Conservation (phyloP, 2,113 vertebrate species). For the Marmota monax region DNA sequence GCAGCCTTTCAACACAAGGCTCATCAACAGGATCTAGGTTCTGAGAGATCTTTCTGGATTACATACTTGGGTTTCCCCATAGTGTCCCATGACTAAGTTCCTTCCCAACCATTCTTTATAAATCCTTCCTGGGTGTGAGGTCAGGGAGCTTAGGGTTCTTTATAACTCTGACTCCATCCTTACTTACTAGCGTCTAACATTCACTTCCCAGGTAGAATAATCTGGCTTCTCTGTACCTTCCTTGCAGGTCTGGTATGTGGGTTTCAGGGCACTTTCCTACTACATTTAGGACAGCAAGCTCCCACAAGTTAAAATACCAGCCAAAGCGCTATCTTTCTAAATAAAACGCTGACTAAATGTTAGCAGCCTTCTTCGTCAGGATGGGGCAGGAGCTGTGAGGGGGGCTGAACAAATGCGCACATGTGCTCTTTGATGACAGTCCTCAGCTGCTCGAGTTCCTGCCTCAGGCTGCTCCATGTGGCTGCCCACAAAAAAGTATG, state of each 20-base stretch:
- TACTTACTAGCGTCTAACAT: constrained; percentile 16
- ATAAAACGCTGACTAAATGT: constrained; percentile 79
- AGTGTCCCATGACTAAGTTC: neutral
- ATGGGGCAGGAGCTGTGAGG: constrained; percentile 58
- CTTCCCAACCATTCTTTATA: neutral
- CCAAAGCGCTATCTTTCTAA: constrained; percentile 78
- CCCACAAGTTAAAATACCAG: constrained; percentile 78
- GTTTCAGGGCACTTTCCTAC: constrained; percentile 64
- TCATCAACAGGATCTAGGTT: neutral
- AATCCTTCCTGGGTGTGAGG: neutral
- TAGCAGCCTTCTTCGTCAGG: constrained; percentile 70
- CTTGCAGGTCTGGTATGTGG: constrained; percentile 36
- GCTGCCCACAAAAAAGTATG: constrained; percentile 28
- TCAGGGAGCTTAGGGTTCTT: neutral
- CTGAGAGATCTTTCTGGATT: neutral
- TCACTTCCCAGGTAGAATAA: neutral
- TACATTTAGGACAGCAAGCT: constrained; percentile 67
- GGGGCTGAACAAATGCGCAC: constrained; percentile 49
- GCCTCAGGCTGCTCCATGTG: neutral
- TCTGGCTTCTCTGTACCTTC: neutral
- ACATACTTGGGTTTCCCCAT: neutral
- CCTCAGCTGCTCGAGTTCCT: constrained; percentile 41
- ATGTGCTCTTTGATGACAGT: constrained; percentile 71
- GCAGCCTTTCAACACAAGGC: neutral
- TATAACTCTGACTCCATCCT: neutral